These are phyloP conservation scores for Plectropomus leopardus DNA, from an alignment of 2,113 vertebrate species.

Conservation along the genomic window DNA sequence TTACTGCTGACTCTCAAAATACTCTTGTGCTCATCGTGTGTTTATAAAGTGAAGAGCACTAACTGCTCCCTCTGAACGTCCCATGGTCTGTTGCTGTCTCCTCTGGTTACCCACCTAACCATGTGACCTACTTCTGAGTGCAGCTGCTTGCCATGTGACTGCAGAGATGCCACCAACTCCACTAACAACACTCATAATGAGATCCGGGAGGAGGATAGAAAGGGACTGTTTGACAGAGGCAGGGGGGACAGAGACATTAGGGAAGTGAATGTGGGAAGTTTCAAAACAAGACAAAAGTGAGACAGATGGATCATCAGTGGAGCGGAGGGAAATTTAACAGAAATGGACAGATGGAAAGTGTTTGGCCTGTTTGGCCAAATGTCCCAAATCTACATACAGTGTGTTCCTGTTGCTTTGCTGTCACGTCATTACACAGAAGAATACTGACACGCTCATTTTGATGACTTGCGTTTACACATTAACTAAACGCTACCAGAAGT, in stretches of 20 bases:
- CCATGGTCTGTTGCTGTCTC: conserved; percentile 47
- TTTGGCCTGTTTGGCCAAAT: too few relatives aligned
- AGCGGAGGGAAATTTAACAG: conserved; percentile 22
- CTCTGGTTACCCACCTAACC: conserved; percentile 68
- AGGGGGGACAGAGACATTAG: neutral
- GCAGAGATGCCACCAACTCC: conserved; percentile 66
- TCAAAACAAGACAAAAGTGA: conserved; percentile 25
- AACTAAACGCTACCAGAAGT: neutral
- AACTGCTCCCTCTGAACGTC: conserved; percentile 29
- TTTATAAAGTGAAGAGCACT: conserved; percentile 5
- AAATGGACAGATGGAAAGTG: conserved; percentile 1
- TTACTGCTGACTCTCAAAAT: neutral
- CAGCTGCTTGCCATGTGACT: conserved; percentile 80
- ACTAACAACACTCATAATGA: conserved; percentile 63
- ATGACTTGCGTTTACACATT: neutral
- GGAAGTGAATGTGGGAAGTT: conserved; percentile 37
- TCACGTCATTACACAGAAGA: neutral
- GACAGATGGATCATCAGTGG: neutral
- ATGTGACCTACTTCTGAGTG: conserved; percentile 76
- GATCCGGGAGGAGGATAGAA: conserved; percentile 60
- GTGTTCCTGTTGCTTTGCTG: neutral
- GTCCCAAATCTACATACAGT: neutral
- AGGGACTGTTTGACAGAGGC: conserved; percentile 38
- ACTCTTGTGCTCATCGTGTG: neutral
- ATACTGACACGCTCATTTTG: neutral